Evolutionary conservation across 2,113 vertebrate genomes (phyloP), one percentile per base, ranked within the genome.

Genomic region (Scophthalmus maximus): DNA sequence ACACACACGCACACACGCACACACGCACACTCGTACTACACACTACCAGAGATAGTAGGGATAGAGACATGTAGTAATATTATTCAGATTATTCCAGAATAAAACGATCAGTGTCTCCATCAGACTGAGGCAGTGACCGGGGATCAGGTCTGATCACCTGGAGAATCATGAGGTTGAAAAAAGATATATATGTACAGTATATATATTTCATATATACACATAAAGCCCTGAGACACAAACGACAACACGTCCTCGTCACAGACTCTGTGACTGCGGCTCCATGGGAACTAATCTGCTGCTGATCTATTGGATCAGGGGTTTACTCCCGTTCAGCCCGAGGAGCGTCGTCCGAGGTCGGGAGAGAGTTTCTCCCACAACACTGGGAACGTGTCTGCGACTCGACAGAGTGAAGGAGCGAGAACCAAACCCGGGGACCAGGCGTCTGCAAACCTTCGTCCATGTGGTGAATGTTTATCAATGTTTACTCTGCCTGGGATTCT

Each of bases 401-500:
- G n/a, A n/a, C 3, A 11, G 3, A 36, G 2, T 15, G 18, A 17
- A 44, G 17, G 18, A 5, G 5, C 17, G 15, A 44, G 44, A 5
- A 42, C 22, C 14, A 6, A 23, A 25, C n/a, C 44, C 10, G 9
- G 14, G 11, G 49, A 15, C n/a, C 29, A 5, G 6, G 17, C 20
- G 62, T 78, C 52, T 22, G 17, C 44, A 64, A 2, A 59, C 60
- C 44, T 66, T 25, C 46, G 68, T 3, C 42, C 65, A 18, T 18
- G 18, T 0, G 4, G 30, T 29, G 5, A 8, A 5, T 56, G 38
- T 57, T 63, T 68, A 8, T 68, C 57, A 22, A 44, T 63, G 57
- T 52, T 23, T 18, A 15, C 22, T 14, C 50, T 42, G n/a, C 8
- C 50, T 42, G n/a, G 30, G 1, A 40, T 29, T 42, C 56, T 34